Evolutionary conservation across 2,113 vertebrate genomes (phyloP), one percentile per base, ranked within the genome.

Genomic region (Camelus dromedarius): DNA sequence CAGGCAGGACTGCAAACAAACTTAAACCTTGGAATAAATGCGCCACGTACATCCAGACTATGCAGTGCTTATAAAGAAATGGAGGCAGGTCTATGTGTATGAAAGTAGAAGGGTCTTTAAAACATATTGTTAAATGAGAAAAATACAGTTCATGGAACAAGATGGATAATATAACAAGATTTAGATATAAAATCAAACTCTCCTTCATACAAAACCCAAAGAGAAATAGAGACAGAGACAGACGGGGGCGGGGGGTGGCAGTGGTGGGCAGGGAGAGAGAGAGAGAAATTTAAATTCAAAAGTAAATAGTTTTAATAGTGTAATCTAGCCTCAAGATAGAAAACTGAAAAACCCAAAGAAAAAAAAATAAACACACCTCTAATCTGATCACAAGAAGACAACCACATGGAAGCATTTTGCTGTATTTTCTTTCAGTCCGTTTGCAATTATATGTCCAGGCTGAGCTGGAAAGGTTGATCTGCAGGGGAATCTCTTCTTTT

Each of bases 371-470:
- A 42, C 38, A 54, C 10, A 35, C 5, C 3, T 54, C 22, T 5
- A 8, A 5, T 18, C 1, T 15, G 9, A 1, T 11, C 15, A 0
- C 15, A 13, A 12, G 2, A 12, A 72, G 38, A 75, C 6, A 0
- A 9, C 5, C 32, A 16, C 0, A 1, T 6, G 28, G 15, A 12
- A 12, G 10, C 6, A 3, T 54, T 8, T 56, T 22, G 9, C 13
- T 19, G 4, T 0, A 0, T 9, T 1, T 26, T 18, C 16, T 58
- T 16, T 18, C 13, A 1, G 42, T 2, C 19, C 5, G 70, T 26
- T 42, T 58, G 50, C 69, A 62, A 1, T 1, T 1, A 6, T 2
- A 15, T 0, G 26, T 0, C 0, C 8, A 8, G 46, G 20, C 30
- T 8, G 56, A 64, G 24, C 1, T 16, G 6, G 48, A 73, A 42